phyloP scores from a whole-genome alignment of 2,797 vertebrate species.

The Cossypha heuglini region DNA sequence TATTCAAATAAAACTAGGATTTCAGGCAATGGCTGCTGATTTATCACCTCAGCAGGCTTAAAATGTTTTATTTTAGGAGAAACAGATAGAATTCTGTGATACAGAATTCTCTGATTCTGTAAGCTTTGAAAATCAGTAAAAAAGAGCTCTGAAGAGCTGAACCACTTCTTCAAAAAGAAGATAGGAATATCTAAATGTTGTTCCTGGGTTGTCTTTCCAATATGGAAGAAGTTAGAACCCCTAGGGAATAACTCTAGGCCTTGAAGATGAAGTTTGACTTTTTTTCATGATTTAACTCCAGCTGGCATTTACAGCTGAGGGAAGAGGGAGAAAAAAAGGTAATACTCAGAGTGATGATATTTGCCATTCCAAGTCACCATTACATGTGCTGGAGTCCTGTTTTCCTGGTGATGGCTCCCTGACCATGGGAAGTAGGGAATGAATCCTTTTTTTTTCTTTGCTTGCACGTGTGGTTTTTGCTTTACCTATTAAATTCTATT shows the following conservation, averaged over 20 bases:
- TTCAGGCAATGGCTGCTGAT: not conserved
- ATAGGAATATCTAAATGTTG: not conserved
- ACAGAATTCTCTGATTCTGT: not conserved
- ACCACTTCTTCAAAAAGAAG: not conserved
- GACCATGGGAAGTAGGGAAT: not conserved
- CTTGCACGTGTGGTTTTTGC: not conserved
- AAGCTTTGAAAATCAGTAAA: not conserved
- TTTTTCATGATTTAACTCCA: not conserved
- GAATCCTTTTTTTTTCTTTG: not conserved
- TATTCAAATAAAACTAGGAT: not conserved
- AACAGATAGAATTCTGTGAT: not conserved
- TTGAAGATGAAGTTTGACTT: not conserved
- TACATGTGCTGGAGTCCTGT: rapidly evolving
- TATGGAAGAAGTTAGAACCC: not conserved
- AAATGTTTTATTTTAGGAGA: not conserved
- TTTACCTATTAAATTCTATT: not conserved
- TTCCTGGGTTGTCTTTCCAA: not conserved
- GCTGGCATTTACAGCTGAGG: not conserved
- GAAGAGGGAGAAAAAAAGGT: not conserved
- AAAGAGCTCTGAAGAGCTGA: not conserved
- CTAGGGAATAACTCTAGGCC: not conserved
- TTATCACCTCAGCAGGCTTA: not conserved
- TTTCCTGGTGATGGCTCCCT: not conserved
- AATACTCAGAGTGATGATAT: not conserved
- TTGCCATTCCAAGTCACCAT: not conserved